Evolutionary conservation across 1,140 invertebrate genomes (phyloP).

Genomic region (Calliopsis andreniformis): DNA sequence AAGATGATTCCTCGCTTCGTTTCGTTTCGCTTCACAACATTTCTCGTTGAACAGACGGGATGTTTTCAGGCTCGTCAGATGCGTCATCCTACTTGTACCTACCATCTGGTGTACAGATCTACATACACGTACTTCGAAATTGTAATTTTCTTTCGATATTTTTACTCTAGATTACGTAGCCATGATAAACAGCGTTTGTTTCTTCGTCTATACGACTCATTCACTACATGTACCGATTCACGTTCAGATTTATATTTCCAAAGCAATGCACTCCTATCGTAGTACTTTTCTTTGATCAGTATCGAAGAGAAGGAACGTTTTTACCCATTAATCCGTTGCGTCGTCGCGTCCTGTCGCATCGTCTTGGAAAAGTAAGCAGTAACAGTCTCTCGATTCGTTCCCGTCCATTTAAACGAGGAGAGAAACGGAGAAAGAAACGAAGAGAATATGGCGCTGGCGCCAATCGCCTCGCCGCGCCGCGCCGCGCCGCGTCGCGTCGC

Average conservation of each 20-base stretch:
- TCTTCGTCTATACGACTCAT: neutral
- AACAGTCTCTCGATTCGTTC: constrained; percentile 8
- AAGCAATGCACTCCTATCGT: too few relatives aligned
- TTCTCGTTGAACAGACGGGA: constrained; percentile 45
- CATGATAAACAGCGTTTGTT: neutral
- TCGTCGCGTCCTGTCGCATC: neutral
- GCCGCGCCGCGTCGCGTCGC: too few relatives aligned
- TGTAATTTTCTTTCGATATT: too few relatives aligned
- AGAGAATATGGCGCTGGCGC: constrained; percentile 67
- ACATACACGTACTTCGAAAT: constrained; percentile 53
- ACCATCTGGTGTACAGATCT: constrained; percentile 69
- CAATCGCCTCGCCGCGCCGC: too few relatives aligned
- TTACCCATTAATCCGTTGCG: neutral
- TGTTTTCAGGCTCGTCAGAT: constrained; percentile 61
- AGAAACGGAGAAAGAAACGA: constrained; percentile 29
- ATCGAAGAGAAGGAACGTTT: neutral
- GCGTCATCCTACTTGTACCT: constrained; percentile 68
- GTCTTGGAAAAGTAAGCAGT: neutral
- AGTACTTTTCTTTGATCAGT: too few relatives aligned
- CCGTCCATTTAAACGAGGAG: constrained; percentile 9
- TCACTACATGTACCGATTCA: too few relatives aligned
- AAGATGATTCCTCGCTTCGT: constrained; percentile 27
- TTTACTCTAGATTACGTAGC: too few relatives aligned
- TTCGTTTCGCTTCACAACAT: constrained; percentile 1
- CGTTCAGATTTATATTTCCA: too few relatives aligned